phyloP scores from a whole-genome alignment of 2,113 vertebrate species.

The Coptodon rendalli region DNA sequence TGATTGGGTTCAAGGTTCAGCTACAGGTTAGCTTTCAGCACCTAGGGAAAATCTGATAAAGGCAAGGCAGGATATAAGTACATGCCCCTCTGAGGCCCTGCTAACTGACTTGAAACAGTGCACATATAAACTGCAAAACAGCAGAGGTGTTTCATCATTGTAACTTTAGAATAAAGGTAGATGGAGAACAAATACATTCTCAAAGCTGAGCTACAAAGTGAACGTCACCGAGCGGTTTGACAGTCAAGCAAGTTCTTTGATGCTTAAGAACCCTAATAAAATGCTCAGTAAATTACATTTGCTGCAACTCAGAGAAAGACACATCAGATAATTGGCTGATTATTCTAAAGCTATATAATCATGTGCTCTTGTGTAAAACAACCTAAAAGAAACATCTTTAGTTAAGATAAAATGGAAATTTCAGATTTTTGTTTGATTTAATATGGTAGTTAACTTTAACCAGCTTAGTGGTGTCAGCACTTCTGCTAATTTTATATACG shows the following conservation, averaged over 20 bases:
- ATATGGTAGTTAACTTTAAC: background rate
- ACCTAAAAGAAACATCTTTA: background rate
- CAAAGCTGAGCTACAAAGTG: background rate
- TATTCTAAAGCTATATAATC: background rate
- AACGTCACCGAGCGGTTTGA: background rate
- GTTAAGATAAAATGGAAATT: background rate
- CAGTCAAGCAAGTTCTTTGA: background rate
- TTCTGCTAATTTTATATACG: background rate
- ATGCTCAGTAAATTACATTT: background rate
- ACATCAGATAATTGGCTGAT: background rate
- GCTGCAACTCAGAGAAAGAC: background rate
- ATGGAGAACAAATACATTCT: background rate
- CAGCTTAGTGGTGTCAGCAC: background rate
- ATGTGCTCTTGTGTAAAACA: background rate
- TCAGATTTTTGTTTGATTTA: background rate
- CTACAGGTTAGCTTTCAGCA: constrained; percentile 16
- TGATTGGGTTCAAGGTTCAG: constrained; percentile 35
- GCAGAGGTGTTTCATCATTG: constrained; percentile 13
- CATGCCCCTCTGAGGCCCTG: background rate
- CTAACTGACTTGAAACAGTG: background rate
- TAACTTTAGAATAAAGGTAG: background rate
- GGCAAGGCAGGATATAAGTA: background rate
- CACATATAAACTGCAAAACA: background rate
- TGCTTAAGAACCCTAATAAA: background rate
- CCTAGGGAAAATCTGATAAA: constrained; percentile 5